These are phyloP conservation scores for Lepilemur septentrionalis DNA, from an alignment of 2,797 vertebrate species.

Conservation along the genomic window DNA sequence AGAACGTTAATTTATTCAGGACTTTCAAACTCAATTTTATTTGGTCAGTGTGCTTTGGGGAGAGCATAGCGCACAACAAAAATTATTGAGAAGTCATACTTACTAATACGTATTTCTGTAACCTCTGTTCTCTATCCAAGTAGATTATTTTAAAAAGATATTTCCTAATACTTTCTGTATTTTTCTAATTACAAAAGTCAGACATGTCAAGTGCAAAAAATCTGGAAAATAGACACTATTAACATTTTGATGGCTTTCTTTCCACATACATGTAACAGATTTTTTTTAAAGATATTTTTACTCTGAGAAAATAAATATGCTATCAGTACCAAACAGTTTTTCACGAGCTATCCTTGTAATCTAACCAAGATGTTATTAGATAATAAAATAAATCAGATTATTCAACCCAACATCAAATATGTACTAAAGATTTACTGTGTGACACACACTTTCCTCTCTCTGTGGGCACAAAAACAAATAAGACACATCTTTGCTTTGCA, in stretches of 20 bases:
- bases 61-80: background rate
- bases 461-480: constrained; percentile 1
- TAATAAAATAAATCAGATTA: background rate
- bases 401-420: background rate
- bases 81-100: background rate
- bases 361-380: background rate
- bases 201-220: background rate
- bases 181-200: background rate
- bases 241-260: constrained; percentile 3
- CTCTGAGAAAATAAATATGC: background rate
- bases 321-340: background rate
- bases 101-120: background rate
- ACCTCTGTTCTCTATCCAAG: background rate
- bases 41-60: background rate
- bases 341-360: background rate
- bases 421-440: background rate
- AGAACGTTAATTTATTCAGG: background rate
- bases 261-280: background rate
- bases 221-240: background rate
- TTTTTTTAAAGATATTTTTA: constrained; percentile 14
- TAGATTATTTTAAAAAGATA: background rate
- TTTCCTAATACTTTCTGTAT: no score
- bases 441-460: background rate
- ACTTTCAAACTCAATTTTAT: background rate
- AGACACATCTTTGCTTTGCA: background rate